Base-by-base conservation (phyloP, 2,797 vertebrate species). In the Anomalospiza imberbis region DNA sequence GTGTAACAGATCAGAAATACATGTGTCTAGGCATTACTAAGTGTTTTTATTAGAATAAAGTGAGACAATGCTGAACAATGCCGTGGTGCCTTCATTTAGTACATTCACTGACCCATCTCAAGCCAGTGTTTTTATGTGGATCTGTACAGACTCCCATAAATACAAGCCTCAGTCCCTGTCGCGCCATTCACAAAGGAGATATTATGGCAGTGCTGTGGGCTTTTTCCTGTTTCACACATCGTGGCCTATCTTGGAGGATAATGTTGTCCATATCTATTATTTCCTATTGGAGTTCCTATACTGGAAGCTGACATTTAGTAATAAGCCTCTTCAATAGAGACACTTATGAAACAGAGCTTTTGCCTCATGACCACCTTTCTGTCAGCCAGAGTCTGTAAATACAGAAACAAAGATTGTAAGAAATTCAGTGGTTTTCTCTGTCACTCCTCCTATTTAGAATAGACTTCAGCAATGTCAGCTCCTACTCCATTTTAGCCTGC, bases 11-110 rank as follows among this genome's bases (percentile, higher is more conserved):
- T 88, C 90, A 96, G 85, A 90, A 95, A 66, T 76, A 92, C 60
- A 63, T 91, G 91, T 73, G 85, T 83, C 86, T 90, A 51, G 60
- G 83, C 85, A 89, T 24, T 86, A 77, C 38, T 22, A 63, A 78
- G 36, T 94, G 94, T 96, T 96, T 94, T 93, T 63, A 32, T 89
- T 94, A 80, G 91, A 94, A 82, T 94, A 48, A 86, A 93, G 38
- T 25, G 74, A 76, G 85, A 93, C 91, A 96, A 95, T 75, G 71
- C 42, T 90, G 89, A 93, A 88, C 80, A 93, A 90, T 88, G 77
- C 45, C 45, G 2, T 60, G 66, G 66, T 92, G 85, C 89, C 92
- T 95, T 92, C 94, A 94, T 93, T 95, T 91, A 93, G 85, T 36
- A 19, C 95, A 88, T 68, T 55, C 92, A 86, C 55, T 95, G 91